Evolutionary conservation across 2,797 vertebrate genomes (phyloP), one percentile per base, ranked within the genome.

Genomic region (Urocyon cinereoargenteus): DNA sequence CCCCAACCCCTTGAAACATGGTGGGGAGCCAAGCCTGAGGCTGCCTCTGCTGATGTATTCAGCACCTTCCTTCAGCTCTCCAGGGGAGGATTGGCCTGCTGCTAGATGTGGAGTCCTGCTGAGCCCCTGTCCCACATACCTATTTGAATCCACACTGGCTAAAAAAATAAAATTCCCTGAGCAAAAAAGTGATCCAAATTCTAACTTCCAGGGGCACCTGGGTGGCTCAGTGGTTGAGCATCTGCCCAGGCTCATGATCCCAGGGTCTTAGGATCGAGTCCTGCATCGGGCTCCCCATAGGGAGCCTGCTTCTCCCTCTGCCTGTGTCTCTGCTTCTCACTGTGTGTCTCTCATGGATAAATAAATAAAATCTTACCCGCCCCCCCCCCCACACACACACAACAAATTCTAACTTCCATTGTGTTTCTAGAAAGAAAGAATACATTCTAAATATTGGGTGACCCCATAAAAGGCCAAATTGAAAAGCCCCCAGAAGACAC

Each of bases 71-170:
- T 49, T 51, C 34, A 70, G 57, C 73, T 19, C 13, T 36, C 57
- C 66, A 51, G 66, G 24, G 3, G 31, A 45, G 66, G 8, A n/a
- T 36, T 8, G 53, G 26, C n/a, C 3, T 0, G 2, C 64, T 55
- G 6, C 66, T 19, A 1, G 16, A 15, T 2, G 16, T 6, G 16
- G 55, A 45, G 18, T 2, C 12, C n/a, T 34, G 0, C 70, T n/a
- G 70, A 16, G 8, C 3, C 64, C 34, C 89, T 21, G 5, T 21
- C 40, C 55, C 62, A 31, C 0, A 2, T 28, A 19, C 4, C 7
- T 36, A 10, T 40, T 14, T 51, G 28, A 51, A 68, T 14, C 16
- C 21, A 64, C 31, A 19, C 2, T 49, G 79, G 36, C 59, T n/a
- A 34, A 28, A 51, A 85, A 70, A 28, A 45, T 8, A 77, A 77